These are phyloP conservation scores for Holotrichia oblita DNA, from an alignment of 1,140 invertebrate species.

Conservation along the genomic window DNA sequence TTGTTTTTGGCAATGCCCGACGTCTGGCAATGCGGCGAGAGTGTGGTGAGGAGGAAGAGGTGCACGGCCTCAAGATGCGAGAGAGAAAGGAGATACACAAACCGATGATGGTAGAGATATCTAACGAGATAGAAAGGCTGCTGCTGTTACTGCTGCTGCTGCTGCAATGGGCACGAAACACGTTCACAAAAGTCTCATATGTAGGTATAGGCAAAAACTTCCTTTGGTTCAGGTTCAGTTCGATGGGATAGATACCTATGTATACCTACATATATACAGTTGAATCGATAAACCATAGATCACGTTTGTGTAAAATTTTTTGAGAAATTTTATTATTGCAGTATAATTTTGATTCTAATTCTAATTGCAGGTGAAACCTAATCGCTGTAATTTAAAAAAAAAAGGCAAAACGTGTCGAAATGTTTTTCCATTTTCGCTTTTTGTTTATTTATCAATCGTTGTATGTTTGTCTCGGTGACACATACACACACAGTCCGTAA, in stretches of 20 bases:
- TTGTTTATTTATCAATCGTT: too few species aligned
- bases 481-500: not conserved
- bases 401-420: not conserved
- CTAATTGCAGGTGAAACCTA: too few species aligned
- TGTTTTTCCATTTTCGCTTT: not conserved
- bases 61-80: too few species aligned
- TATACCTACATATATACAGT: too few species aligned
- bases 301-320: too few species aligned
- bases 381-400: not conserved
- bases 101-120: not conserved
- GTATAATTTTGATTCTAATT: too few species aligned
- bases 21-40: slow-evolving; percentile 17
- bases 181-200: not conserved
- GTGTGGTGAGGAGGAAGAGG: not conserved
- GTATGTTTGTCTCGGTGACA: not conserved
- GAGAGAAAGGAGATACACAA: too few species aligned
- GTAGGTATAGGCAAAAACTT: not conserved
- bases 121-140: not conserved
- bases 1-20: slow-evolving; percentile 35
- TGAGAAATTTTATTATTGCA: too few species aligned
- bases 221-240: not conserved
- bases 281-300: too few species aligned
- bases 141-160: not conserved
- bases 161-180: not conserved
- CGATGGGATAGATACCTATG: not conserved